Evolutionary conservation across 2,888 invertebrate species (phyloP).

Genomic region (Thumatha senex): DNA sequence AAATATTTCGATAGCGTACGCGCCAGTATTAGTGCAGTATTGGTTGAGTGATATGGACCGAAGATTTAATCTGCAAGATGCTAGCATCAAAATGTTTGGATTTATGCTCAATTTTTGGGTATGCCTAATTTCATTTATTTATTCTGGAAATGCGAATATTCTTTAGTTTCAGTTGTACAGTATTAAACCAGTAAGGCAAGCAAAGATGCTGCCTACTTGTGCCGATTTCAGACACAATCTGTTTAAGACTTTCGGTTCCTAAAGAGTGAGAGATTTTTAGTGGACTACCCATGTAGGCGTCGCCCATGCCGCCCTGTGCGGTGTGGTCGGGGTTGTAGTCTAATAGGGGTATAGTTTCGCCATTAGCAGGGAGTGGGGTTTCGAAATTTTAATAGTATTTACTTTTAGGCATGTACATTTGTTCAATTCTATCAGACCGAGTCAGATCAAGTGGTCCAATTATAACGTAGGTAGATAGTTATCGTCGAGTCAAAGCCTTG

Average conservation of each 20-base stretch:
- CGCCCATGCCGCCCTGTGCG: too few relatives aligned
- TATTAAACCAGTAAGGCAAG: too few relatives aligned
- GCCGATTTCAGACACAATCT: too few relatives aligned
- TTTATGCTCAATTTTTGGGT: slow-evolving; percentile 49
- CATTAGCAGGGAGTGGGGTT: too few relatives aligned
- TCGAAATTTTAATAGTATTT: too few relatives aligned
- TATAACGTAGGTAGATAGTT: slow-evolving; percentile 22
- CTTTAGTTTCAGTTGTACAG: background rate
- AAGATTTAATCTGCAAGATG: slow-evolving; percentile 29
- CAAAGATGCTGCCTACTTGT: too few relatives aligned
- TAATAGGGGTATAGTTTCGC: too few relatives aligned
- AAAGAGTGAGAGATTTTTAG: too few relatives aligned
- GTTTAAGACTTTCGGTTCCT: too few relatives aligned
- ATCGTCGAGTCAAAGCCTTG: slow-evolving; percentile 20
- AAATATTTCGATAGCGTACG: background rate
- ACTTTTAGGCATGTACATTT: slow-evolving; percentile 15
- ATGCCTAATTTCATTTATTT: slow-evolving; percentile 9
- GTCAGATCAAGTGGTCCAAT: slow-evolving; percentile 24
- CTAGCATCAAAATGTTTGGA: slow-evolving; percentile 46
- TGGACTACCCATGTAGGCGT: too few relatives aligned
- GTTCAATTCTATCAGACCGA: slow-evolving; percentile 44
- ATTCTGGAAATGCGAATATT: background rate
- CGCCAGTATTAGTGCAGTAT: slow-evolving; percentile 14
- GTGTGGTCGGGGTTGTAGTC: too few relatives aligned
- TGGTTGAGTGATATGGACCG: slow-evolving; percentile 47